A percentile compares a stretch with the other conserved stretches of the same genome.
Evolutionary conservation across 2,888 invertebrate genomes (phyloP).

Genomic region (Eupeodes luniger): DNA sequence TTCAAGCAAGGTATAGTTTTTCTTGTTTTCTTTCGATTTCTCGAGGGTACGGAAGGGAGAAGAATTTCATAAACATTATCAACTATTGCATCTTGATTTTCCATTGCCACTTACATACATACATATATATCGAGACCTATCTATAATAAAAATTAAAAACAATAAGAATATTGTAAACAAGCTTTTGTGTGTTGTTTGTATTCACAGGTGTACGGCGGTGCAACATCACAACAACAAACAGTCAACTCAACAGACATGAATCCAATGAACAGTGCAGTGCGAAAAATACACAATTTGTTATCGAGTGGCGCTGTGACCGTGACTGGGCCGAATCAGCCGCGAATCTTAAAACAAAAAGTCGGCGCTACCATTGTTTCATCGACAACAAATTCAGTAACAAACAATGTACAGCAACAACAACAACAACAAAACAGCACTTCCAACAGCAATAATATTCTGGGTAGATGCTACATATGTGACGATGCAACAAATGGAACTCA

Average conservation of each 20-base stretch:
- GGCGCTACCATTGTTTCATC: constrained; percentile 78
- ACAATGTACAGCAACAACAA: constrained; percentile 77
- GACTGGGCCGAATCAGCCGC: constrained; percentile 83
- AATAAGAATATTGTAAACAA: neutral
- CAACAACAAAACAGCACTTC: constrained; percentile 66
- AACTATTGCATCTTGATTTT: constrained; percentile 15
- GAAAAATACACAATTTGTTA: constrained; percentile 84
- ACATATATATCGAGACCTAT: neutral
- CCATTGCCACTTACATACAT: neutral
- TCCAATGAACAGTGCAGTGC: constrained; percentile 83
- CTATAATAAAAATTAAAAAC: neutral
- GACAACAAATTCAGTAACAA: constrained; percentile 74
- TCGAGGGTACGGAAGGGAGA: neutral
- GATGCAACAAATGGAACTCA: constrained; percentile 81
- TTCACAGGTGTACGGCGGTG: constrained; percentile 61
- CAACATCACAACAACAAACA: constrained; percentile 66
- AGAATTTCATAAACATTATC: constrained; percentile 44
- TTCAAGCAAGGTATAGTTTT: constrained; percentile 40
- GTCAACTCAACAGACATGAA: constrained; percentile 77
- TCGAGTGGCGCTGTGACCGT: constrained; percentile 84
- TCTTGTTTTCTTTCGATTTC: neutral
- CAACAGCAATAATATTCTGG: constrained; percentile 67
- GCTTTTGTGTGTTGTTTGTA: neutral
- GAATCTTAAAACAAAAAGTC: constrained; percentile 82
- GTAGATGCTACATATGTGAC: constrained; percentile 84